Evolutionary conservation across 2,888 invertebrate genomes (phyloP), one percentile per base, ranked within the genome.

Genomic region (Tetragonula carbonaria): DNA sequence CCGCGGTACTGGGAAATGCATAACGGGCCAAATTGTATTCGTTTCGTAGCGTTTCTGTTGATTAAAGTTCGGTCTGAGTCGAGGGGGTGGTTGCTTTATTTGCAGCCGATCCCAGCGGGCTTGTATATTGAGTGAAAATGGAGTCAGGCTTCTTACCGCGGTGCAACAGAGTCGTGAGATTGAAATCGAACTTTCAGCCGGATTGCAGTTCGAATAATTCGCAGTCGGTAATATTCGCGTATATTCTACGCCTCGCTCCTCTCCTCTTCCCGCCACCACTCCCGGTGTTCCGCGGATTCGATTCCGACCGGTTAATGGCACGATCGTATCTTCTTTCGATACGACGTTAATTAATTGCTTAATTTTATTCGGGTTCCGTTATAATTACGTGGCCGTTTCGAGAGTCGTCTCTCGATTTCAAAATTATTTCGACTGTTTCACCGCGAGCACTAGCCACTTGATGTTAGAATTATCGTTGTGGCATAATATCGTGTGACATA

Each of bases 201-300:
- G 57, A 76, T 79, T 59, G 66, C 66, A 57, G 51, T 79, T 79
- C 75, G 62, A 76, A 74, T 79, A 79, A 79, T 68, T 79, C 16
- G 33, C 50, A 5, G 21, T 4, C 13, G 11, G 5, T 38, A 21
- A 28, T 21, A 21, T 38, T 33, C 4, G 63, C 11, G 18, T 28
- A n/a, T 4, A 21, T 59, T 59, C n/a, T 2, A 5, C 23, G 4
- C 45, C 45, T 2, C 45, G 8, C 38, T 8, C 38, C 38, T 33
- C 5, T 6, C 1, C 45, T 45, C 28, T 28, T 28, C 28, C 28
- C 28, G 28, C 28, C 28, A 28, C 28, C 28, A 28, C 28, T 28
- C 3, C 21, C 21, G 11, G 13, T 21, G 33, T 33, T 38, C 28
- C 13, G 4, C 21, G 21, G 18, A 63, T 63, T 28, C 33, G 33